Base-by-base conservation (phyloP, 2,888 invertebrate genomes). In the Philereme transversata region DNA sequence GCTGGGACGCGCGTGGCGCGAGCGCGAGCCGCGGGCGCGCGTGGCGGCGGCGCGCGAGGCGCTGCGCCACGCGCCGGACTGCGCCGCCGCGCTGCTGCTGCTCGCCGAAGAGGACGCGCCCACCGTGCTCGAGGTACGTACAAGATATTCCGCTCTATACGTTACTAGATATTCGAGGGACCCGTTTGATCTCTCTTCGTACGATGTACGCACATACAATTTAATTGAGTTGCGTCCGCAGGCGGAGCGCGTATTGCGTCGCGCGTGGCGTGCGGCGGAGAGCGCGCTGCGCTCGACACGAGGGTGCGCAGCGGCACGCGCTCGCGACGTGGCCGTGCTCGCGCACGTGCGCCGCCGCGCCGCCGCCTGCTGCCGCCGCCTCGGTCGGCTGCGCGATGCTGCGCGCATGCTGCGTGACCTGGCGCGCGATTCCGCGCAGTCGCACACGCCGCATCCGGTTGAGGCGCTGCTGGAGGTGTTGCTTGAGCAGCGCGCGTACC, bases 51-150 rank as follows among this genome's bases (percentile, higher is more conserved):
- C 98, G 0, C 96, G 96, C 71, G 96, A 95, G 75, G 98, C 98
- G 0, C 90, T 98, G 7, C 97, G 97, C 75, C 95, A 95, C 71
- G 97, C 97, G 82, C 93, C 97, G 0, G 98, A 98, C 83, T 99
- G 99, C 93, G 97, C 98, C 0, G 96, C 99, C 35, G 99, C 99
- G 33, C 96, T 98, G 80, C 97, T 99, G 77, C 93, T 99, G 71
- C 91, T 99, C 44, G 99, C 99, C 4, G 99, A 99, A 90, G 99
- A 99, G 88, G 99, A 99, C 86, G 97, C 98, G 40, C 96, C 97
- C 64, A 98, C 98, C 22, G 98, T 99, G 67, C 82, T 95, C 5
- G 99, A 99, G 83, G 81, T 76, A 83, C 83, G 72, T 75, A 83
- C 55, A 73, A 79, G 65, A 68, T 22, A 22, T 22, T 22, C 22